Percentiles rank a stretch among this genome's conserved stretches.
Conservation (phyloP, 2,113 vertebrate species). For the Hystrix cristata region DNA sequence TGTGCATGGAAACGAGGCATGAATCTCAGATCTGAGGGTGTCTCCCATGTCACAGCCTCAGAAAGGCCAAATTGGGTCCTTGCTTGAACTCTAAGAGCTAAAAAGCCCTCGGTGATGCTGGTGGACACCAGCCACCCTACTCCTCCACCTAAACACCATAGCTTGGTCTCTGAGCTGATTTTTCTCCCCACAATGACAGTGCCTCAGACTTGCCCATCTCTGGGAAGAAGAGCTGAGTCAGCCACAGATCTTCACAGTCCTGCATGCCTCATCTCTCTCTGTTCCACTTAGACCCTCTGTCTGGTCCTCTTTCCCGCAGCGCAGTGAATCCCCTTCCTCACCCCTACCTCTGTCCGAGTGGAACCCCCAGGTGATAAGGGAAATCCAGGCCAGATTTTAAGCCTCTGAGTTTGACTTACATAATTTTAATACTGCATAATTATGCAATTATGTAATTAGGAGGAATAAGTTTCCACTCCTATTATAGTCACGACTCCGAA, state of each 20-base stretch:
- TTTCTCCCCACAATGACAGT: not conserved
- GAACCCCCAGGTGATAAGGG: conserved; percentile 62
- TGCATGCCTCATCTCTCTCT: not conserved
- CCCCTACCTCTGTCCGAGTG: not conserved
- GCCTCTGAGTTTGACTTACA: conserved; percentile 76
- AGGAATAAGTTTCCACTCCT: conserved; percentile 84
- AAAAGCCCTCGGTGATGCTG: not conserved
- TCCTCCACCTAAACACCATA: not conserved
- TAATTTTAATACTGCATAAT: conserved; percentile 85
- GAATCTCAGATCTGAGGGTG: not conserved
- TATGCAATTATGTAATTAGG: conserved; percentile 86
- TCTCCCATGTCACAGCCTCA: not conserved
- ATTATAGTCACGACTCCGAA: conserved; percentile 80
- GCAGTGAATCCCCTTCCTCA: not conserved
- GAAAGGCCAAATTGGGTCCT: not conserved
- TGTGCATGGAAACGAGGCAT: fast-evolving
- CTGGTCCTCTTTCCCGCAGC: not conserved
- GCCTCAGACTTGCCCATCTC: not conserved
- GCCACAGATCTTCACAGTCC: not conserved
- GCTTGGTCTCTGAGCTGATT: not conserved
- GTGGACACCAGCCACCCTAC: not conserved
- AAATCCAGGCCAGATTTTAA: conserved; percentile 84
- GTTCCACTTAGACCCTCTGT: not conserved
- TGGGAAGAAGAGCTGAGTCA: not conserved
- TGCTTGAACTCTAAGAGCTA: not conserved